Base-by-base conservation (phyloP, 2,113 vertebrate genomes). In the Gymnocephalus cernua region DNA sequence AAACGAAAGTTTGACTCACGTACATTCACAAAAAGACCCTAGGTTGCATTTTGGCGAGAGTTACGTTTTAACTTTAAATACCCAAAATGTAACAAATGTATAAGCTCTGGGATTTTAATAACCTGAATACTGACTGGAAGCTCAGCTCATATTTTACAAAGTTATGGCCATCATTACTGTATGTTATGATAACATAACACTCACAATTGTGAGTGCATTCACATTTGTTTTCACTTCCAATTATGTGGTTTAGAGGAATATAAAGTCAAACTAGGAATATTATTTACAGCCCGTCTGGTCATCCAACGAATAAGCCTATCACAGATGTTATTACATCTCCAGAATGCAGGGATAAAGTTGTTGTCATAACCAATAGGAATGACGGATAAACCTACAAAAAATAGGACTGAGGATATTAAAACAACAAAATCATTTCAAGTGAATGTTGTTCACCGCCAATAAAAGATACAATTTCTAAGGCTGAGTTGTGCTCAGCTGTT, bases 361-460 rank as follows among this genome's bases (percentile, higher is more conserved):
- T 21, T 61, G 27, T 45, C 21, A 69, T 29, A 53, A 23, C 38
- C 1, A 27, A 61, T 25, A 21, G 27, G 0, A 74, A 54, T 57
- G 25, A 67, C 50, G 2, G n/a, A 73, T 84, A 56, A n/a, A 51
- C 12, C 14, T 32, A 15, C 21, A 64, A 44, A 32, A 72, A 84
- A 79, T 50, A 65, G 11, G 6, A 72, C n/a, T 7, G 1, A 19
- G 58, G 25, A 41, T 69, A 64, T 70, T 21, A 44, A 62, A 81
- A 35, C 21, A 82, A 10, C 27, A 23, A 4, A 21, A 35, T 48
- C 4, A 57, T 74, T 78, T 78, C 12, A 62, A 83, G n/a, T 25
- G 7, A 59, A 80, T 27, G 63, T n/a, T 80, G 25, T 48, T 74
- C 51, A 57, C 18, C 51, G 48, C 66, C 66, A 57, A 18, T 19